Evolutionary conservation across 2,113 vertebrate genomes (phyloP).

Genomic region (Eulacestoma nigropectus): DNA sequence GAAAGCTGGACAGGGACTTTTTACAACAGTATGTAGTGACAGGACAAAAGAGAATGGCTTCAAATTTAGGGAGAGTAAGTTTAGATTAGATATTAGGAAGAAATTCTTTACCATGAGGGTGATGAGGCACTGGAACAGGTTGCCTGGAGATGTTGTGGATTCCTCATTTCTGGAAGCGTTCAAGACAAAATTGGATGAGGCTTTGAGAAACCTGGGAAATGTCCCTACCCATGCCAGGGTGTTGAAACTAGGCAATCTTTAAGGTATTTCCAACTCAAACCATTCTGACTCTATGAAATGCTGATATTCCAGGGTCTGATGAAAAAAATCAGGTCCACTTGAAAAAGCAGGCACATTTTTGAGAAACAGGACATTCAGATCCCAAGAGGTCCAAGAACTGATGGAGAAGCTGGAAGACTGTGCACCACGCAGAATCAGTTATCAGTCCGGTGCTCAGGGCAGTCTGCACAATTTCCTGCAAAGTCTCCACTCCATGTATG

Average conservation of each 20-base stretch:
- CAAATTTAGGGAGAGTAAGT: not conserved
- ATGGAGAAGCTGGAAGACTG: not conserved
- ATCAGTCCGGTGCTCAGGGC: not conserved
- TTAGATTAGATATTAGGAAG: not conserved
- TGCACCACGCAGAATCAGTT: not conserved
- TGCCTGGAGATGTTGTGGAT: not conserved
- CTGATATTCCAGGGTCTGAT: not conserved
- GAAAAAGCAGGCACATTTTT: not conserved
- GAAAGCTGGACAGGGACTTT: not conserved
- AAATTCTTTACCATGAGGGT: not conserved
- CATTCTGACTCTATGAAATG: not conserved
- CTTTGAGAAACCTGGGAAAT: not conserved
- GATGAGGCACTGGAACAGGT: not conserved
- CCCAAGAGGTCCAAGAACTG: not conserved
- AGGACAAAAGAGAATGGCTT: not conserved
- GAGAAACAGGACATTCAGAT: rapidly evolving
- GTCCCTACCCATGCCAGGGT: not conserved
- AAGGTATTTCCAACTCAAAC: not conserved
- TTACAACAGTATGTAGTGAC: not conserved
- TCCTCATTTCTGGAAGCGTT: not conserved
- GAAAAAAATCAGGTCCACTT: not conserved
- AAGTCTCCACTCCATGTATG: not conserved
- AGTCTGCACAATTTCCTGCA: not conserved
- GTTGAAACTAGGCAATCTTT: not conserved
- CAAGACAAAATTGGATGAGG: not conserved